Conservation (phyloP, 2,888 invertebrate species). For the Dasypolia templi region DNA sequence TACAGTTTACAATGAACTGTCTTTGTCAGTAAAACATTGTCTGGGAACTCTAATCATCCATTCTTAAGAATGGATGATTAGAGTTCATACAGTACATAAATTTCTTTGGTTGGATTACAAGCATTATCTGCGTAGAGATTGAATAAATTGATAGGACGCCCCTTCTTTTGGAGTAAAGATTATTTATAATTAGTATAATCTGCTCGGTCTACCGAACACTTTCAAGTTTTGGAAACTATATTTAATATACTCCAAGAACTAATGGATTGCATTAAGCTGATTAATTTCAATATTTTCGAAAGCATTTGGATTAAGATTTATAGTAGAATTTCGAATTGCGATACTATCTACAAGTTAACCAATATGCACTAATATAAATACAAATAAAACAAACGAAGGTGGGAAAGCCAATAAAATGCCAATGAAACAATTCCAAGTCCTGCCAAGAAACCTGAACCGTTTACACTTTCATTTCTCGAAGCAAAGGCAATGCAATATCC, state of each 20-base stretch:
- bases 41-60: constrained; percentile 35
- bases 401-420: constrained; percentile 34
- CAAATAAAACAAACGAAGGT: constrained; percentile 30
- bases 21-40: constrained; percentile 24
- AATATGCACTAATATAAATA: background rate
- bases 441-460: constrained; percentile 41
- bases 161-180: constrained; percentile 10
- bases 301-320: no score
- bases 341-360: background rate
- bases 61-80: no score
- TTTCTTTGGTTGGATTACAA: constrained; percentile 37
- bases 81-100: no score
- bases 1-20: constrained; percentile 38
- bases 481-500: constrained; percentile 50
- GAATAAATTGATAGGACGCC: constrained; percentile 26
- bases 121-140: constrained; percentile 41
- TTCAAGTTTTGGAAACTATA: background rate
- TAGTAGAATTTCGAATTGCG: background rate
- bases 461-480: constrained; percentile 56
- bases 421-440: constrained; percentile 34
- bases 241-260: background rate
- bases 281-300: background rate
- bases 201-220: background rate
- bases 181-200: constrained; percentile 35
- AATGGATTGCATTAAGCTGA: background rate